phyloP scores from a whole-genome alignment of 1,140 invertebrate species.

The Theocolax elegans region DNA sequence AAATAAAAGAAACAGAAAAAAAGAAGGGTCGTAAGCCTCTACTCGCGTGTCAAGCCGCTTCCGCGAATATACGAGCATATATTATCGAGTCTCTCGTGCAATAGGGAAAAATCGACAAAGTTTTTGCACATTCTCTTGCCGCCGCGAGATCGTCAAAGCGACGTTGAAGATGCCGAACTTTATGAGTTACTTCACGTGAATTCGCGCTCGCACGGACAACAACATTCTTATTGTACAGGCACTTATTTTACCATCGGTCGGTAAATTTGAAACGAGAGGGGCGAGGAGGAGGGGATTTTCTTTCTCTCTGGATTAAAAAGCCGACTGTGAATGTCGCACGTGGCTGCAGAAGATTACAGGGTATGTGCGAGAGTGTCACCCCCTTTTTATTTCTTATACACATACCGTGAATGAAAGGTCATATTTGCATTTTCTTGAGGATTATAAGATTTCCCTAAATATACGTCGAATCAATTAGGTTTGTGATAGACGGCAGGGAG shows the following conservation, averaged over 20 bases:
- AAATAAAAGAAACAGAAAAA: no score
- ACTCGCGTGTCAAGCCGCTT: no score
- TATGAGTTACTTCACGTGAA: constrained; percentile 18
- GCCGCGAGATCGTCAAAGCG: constrained; percentile 40
- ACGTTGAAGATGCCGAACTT: constrained; percentile 17
- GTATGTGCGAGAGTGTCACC: constrained; percentile 39
- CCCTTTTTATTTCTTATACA: no score
- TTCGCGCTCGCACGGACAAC: constrained; percentile 29
- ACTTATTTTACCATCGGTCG: constrained; percentile 52
- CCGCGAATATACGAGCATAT: no score
- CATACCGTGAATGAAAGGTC: constrained; percentile 55
- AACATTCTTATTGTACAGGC: constrained; percentile 46
- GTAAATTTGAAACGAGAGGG: constrained; percentile 41
- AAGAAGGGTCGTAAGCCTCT: no score
- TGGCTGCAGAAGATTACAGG: constrained; percentile 65
- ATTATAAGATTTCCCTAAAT: constrained; percentile 49
- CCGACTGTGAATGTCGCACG: no score
- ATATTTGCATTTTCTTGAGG: constrained; percentile 60
- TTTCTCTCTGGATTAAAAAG: no score
- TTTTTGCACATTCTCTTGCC: no score
- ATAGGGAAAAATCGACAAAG: constrained; percentile 27
- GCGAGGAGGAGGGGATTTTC: no score
- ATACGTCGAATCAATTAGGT: no score
- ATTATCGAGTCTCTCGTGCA: no score
- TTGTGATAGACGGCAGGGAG: no score